Evolutionary conservation across 2,888 invertebrate species (phyloP), one percentile per base, ranked within the genome.

Genomic region (Polydrusus tereticollis): DNA sequence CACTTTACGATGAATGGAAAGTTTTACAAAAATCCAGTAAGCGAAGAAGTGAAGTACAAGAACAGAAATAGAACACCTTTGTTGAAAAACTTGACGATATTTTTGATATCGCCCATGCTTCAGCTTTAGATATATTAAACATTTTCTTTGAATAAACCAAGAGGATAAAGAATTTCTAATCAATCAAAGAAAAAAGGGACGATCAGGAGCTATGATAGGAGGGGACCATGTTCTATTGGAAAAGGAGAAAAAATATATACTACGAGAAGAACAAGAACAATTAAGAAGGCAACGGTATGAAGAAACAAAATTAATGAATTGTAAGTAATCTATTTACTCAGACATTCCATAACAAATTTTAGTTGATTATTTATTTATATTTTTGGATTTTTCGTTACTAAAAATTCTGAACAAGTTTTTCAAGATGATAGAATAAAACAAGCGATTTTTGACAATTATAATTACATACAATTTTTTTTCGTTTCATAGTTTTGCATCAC

Each of bases 181-280:
- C n/a, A 47, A 47, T 47, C 47, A 47, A 14, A 47, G 47, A 18
- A 47, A 47, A 16, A 47, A 47, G 20, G 14, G 47, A 47, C 14
- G 47, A 47, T 16, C 47, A 8, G 47, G 47, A n/a, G 47, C 47
- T 47, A 47, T 16, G 47, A 47, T 18, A 16, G 47, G 18, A 47
- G 47, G 47, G 16, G 47, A 18, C 47, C 47, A 16, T 47, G n/a
- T 47, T 47, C 47, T 47, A 16, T 16, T 47, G 18, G 18, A 47
- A 47, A 47, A 47, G 47, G 47, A 47, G 18, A 47, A 47, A 16
- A 47, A 12, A 47, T 18, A 8, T 47, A 14, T 47, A 47, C 16
- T 47, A 16, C 18, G 47, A 16, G 8, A 18, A 18, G 16, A 47
- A 18, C 47, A 47, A 47, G 47, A 16, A 18, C 8, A 47, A 47